Percentiles rank a stretch among this genome's conserved stretches.
phyloP scores from a whole-genome alignment of 2,113 vertebrate genomes.

The Lophius piscatorius region DNA sequence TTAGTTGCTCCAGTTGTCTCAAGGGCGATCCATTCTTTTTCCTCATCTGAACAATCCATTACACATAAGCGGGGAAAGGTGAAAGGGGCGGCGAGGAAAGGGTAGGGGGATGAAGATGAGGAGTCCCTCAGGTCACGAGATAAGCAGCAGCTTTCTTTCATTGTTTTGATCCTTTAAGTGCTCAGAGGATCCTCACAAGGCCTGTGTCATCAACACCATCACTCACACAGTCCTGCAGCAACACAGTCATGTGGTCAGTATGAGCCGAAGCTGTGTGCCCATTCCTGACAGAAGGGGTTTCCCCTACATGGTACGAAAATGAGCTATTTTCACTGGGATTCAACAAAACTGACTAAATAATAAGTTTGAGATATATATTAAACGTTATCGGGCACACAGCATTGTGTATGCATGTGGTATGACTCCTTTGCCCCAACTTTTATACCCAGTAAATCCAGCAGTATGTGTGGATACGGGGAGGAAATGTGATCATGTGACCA shows the following conservation, averaged over 20 bases:
- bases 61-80: background rate
- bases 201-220: constrained; percentile 15
- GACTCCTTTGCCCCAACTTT: too few relatives aligned
- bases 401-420: too few relatives aligned
- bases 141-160: constrained; percentile 34
- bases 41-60: constrained; percentile 1
- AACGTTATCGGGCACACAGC: too few relatives aligned
- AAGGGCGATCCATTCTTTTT: constrained; percentile 25
- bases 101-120: background rate
- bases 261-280: constrained; percentile 9
- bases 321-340: background rate
- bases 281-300: constrained; percentile 5
- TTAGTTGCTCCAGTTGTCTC: background rate
- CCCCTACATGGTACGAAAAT: background rate
- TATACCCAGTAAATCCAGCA: too few relatives aligned
- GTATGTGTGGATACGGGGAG: background rate
- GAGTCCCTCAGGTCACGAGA: constrained; percentile 50
- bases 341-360: background rate
- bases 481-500: constrained; percentile 28
- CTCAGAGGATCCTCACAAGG: constrained; percentile 36
- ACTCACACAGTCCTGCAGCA: constrained; percentile 16
- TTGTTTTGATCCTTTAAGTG: constrained; percentile 31
- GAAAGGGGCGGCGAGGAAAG: constrained; percentile 2
- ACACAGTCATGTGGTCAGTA: constrained; percentile 31
- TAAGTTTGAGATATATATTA: too few relatives aligned